Evolutionary conservation across 2,797 vertebrate species (phyloP).

Genomic region (Betta splendens): DNA sequence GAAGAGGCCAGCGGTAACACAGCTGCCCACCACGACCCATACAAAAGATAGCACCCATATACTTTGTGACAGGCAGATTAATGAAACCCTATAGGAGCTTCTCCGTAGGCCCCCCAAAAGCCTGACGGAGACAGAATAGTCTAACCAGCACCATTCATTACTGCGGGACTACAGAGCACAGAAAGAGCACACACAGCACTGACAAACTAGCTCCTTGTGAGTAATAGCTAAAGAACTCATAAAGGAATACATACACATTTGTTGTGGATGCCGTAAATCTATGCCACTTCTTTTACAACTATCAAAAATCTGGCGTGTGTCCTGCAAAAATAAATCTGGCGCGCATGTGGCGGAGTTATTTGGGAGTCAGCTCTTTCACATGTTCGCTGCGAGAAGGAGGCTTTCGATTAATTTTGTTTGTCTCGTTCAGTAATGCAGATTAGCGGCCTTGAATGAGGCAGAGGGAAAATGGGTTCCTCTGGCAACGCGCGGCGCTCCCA

Average conservation of each 20-base stretch:
- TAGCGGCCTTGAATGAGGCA: conserved; percentile 47
- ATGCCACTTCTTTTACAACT: conserved; percentile 68
- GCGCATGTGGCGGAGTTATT: conserved; percentile 44
- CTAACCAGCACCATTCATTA: conserved; percentile 81
- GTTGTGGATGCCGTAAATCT: conserved; percentile 74
- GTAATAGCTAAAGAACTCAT: conserved; percentile 81
- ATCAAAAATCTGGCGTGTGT: conserved; percentile 68
- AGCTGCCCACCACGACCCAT: conserved; percentile 75
- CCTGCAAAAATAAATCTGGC: conserved; percentile 66
- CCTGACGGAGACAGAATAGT: conserved; percentile 82
- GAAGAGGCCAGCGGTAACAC: conserved; percentile 74
- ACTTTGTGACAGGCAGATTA: conserved; percentile 80
- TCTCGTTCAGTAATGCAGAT: conserved; percentile 58
- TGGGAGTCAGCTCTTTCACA: conserved; percentile 62
- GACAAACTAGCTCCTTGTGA: conserved; percentile 81
- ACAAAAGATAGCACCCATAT: conserved; percentile 78
- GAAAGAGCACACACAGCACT: conserved; percentile 83
- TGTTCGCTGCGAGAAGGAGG: conserved; percentile 43
- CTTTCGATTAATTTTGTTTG: conserved; percentile 55
- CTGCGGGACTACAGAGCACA: conserved; percentile 69
- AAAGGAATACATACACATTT: conserved; percentile 80
- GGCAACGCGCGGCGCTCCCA: conserved; percentile 18
- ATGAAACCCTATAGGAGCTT: conserved; percentile 79
- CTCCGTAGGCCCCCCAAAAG: conserved; percentile 80
- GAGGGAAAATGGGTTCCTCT: conserved; percentile 30